Evolutionary conservation across 2,888 invertebrate genomes (phyloP).

Genomic region (Melipona bicolor): DNA sequence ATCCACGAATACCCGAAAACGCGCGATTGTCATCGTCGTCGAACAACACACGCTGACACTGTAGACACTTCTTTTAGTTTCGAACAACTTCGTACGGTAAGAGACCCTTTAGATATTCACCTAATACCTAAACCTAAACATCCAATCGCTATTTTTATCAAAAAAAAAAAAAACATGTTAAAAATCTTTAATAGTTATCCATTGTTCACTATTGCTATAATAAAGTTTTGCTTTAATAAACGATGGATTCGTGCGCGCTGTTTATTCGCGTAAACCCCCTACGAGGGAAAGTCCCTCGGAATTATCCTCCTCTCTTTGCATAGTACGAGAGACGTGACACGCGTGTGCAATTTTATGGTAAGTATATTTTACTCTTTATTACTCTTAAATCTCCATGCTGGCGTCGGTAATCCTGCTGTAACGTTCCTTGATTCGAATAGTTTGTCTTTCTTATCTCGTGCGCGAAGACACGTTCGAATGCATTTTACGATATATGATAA

Average conservation of each 20-base stretch:
- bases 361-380: conserved; percentile 17
- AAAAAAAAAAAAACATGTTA: conserved; percentile 79
- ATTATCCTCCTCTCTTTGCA: neutral
- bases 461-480: neutral
- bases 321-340: neutral
- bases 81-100: conserved; percentile 73
- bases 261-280: conserved; percentile 29
- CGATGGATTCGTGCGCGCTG: conserved; percentile 64
- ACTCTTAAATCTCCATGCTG: neutral
- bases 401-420: no score
- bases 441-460: neutral
- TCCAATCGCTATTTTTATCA: conserved; percentile 83
- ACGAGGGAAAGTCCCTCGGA: neutral
- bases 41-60: conserved; percentile 52
- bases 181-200: conserved; percentile 83
- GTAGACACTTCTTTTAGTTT: conserved; percentile 69
- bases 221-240: conserved; percentile 84
- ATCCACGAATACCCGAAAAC: conserved; percentile 47
- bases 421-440: neutral
- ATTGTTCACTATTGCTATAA: conserved; percentile 84
- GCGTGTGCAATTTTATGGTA: conserved; percentile 1
- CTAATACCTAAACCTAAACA: conserved; percentile 80
- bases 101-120: conserved; percentile 78
- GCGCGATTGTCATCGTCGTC: conserved; percentile 64
- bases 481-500: neutral